A percentile compares a stretch with the other conserved stretches of the same genome.
Conservation (phyloP, 2,888 invertebrate genomes). For the Empis stercorea region DNA sequence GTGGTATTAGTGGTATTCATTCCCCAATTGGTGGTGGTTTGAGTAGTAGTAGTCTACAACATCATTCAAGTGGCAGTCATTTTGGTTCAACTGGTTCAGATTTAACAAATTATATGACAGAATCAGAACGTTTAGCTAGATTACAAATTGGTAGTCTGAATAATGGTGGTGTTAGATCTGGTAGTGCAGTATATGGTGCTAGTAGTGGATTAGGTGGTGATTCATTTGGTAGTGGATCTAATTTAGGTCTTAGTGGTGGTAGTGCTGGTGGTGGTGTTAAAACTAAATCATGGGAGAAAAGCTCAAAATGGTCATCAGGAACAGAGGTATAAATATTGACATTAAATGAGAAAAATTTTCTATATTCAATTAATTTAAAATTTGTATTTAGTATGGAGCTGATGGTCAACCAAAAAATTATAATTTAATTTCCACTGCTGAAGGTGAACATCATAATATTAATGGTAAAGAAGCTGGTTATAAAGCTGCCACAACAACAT, state of each 20-base stretch:
- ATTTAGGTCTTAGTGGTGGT: constrained; percentile 12
- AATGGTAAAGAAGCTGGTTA: constrained; percentile 42
- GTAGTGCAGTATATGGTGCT: constrained; percentile 17
- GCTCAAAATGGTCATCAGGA: constrained; percentile 35
- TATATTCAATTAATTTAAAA: neutral
- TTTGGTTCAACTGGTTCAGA: constrained; percentile 10
- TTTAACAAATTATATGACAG: constrained; percentile 24
- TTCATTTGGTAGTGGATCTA: constrained; percentile 7
- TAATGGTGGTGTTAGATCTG: constrained; percentile 18
- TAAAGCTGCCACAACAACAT: constrained; percentile 43
- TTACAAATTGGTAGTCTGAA: constrained; percentile 24
- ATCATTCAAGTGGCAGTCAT: constrained; percentile 5
- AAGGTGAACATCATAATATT: constrained; percentile 35
- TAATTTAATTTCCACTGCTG: constrained; percentile 33
- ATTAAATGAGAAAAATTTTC: neutral
- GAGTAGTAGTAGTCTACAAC: constrained; percentile 12
- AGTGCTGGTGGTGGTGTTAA: constrained; percentile 22
- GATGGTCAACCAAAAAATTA: constrained; percentile 31
- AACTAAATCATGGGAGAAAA: constrained; percentile 34
- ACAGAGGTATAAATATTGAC: constrained; percentile 25
- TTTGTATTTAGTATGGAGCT: constrained; percentile 23
- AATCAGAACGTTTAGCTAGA: constrained; percentile 29
- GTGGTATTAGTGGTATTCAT: constrained; percentile 1
- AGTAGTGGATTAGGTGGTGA: constrained; percentile 6
- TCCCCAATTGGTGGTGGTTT: constrained; percentile 6